Base-by-base conservation (phyloP, 2,113 vertebrate genomes). In the Chitala chitala region DNA sequence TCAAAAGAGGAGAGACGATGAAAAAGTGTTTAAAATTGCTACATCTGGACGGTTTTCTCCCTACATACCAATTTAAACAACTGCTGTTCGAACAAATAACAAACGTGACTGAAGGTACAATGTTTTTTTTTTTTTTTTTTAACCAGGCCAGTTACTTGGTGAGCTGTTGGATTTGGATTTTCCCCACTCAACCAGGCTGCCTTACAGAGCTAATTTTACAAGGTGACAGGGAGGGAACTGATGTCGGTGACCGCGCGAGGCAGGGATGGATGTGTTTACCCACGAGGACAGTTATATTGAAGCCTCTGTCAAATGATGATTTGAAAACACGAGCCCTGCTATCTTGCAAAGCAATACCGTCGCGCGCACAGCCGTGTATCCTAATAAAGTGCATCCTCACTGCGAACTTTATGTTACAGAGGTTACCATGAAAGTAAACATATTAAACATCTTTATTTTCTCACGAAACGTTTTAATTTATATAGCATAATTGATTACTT, bases 161-260 rank as follows among this genome's bases (percentile, higher is more conserved):
- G 48, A 22, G 48, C 31, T 15, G 70, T 36, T 20, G 54, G 33
- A 12, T 48, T 38, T 6, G 54, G 6, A 55, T 50, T 17, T 36
- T 50, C 29, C n/a, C 42, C 31, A 10, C 17, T 31, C 72, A 50
- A 73, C 42, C 72, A 6, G 15, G 12, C 5, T 26, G 48, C 46
- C 68, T 36, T 40, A 63, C 22, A 33, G 44, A 63, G 56, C 71
- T 63, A 10, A 33, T 61, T 73, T 73, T 63, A 63, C 71, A 24
- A 63, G 56, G 71, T 26, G 44, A 44, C 71, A 15, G 71, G 6
- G 54, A 17, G 42, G 31, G 13, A 17, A n/a, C n/a, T 12, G 26
- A 58, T 44, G 26, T 48, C 40, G 42, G 40, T 31, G 3, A 42
- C 56, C 22, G 33, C n/a, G n/a, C n/a, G n/a, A n/a, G n/a, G n/a